A percentile compares a stretch with the other conserved stretches of the same genome.
Conservation (phyloP, 1,140 invertebrate genomes). For the Lepidurus apus region DNA sequence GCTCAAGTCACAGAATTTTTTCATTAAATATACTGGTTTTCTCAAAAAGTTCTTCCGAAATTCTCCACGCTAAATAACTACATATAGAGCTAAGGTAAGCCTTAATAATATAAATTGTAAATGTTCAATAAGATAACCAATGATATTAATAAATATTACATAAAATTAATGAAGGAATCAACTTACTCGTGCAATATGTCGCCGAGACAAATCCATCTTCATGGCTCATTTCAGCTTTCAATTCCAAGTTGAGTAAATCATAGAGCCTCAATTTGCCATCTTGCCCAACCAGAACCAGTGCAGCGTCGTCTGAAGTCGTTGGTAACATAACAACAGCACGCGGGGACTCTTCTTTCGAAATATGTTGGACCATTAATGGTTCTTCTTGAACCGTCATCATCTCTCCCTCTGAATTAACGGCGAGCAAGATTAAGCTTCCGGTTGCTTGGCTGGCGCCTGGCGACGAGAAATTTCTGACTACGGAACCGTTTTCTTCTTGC, state of each 20-base stretch:
- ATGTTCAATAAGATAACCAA: too few species aligned
- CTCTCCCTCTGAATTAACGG: background rate
- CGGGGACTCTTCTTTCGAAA: slow-evolving; percentile 25
- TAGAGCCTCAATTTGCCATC: slow-evolving; percentile 35
- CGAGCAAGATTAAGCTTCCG: background rate
- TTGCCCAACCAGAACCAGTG: slow-evolving; percentile 33
- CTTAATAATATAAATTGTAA: too few species aligned
- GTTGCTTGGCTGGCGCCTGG: background rate
- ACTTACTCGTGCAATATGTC: slow-evolving; percentile 66
- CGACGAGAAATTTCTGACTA: background rate
- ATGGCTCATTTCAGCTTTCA: slow-evolving; percentile 51
- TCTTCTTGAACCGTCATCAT: background rate
- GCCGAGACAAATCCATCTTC: slow-evolving; percentile 65
- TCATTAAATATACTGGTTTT: too few species aligned
- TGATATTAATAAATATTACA: slow-evolving; percentile 2
- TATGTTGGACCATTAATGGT: background rate
- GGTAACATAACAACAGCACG: slow-evolving; percentile 32
- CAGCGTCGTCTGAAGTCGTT: slow-evolving; percentile 25
- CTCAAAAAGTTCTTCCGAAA: too few species aligned
- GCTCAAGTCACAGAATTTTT: too few species aligned
- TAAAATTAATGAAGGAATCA: background rate
- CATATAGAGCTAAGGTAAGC: too few species aligned
- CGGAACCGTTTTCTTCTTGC: background rate
- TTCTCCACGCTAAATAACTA: too few species aligned
- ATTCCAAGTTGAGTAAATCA: slow-evolving; percentile 33